These are phyloP conservation scores for Sarcoramphus papa DNA, from an alignment of 2,797 vertebrate genomes.

Conservation along the genomic window DNA sequence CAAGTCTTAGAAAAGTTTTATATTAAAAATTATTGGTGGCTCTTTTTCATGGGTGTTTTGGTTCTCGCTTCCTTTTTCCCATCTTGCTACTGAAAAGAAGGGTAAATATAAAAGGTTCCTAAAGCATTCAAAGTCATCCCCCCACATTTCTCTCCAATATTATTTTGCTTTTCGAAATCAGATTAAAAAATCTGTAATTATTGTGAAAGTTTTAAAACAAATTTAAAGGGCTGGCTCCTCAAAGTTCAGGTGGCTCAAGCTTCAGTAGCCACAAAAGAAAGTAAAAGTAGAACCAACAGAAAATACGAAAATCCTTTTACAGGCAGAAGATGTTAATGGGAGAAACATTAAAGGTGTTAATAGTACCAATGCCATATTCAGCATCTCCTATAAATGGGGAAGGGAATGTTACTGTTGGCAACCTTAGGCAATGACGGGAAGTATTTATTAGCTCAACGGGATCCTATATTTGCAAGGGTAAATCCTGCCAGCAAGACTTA, in stretches of 20 bases:
- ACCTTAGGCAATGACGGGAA: background rate
- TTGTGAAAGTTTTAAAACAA: background rate
- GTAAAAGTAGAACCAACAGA: background rate
- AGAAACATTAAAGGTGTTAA: constrained; percentile 1
- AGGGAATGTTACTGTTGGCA: constrained; percentile 46
- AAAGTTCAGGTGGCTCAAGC: background rate
- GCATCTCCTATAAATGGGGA: background rate
- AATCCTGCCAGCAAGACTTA: constrained; percentile 16
- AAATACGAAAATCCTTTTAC: background rate
- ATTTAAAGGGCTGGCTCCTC: background rate
- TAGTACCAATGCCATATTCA: background rate
- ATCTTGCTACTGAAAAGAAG: background rate
- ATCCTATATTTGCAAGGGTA: constrained; percentile 27
- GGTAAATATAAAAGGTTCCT: background rate
- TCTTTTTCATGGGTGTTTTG: background rate
- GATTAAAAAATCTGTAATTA: background rate
- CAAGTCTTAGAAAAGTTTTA: background rate
- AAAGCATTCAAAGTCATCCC: background rate
- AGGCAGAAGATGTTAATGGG: background rate
- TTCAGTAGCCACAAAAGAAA: background rate
- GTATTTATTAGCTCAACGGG: constrained; percentile 3
- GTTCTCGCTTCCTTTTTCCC: background rate
- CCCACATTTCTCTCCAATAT: background rate
- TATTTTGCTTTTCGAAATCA: background rate
- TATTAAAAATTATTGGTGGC: background rate